Base-by-base conservation (phyloP, 1,140 invertebrate genomes). In the Aricia agestis region DNA sequence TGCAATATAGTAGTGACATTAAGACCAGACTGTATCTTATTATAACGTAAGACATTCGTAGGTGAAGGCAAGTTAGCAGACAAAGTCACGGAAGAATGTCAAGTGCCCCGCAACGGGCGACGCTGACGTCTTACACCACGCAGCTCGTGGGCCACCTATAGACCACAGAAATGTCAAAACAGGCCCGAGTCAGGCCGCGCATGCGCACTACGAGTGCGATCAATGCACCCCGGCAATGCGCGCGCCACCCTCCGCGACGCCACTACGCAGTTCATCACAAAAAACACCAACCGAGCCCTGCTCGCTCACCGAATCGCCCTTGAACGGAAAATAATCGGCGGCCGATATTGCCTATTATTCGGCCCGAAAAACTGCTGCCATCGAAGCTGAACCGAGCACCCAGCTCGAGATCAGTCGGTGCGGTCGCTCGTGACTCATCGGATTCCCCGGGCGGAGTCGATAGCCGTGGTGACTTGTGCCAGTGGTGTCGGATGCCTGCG, bases 201-300 rank as follows among this genome's bases (percentile, higher is more conserved):
- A 87, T 89, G 89, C 89, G 87, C 87, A 88, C 66, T 87, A 77
- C 76, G 74, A 68, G 73, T 72, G 63, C 87, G 87, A 91, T 91
- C 89, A 86, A 91, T 91, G 87, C 82, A 85, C 85, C 80, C 83
- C 78, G 71, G 65, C 72, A 72, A 76, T 89, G 89, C 87, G 89
- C 89, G 89, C 89, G 89, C 87, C 85, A 81, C 83, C 84, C 82
- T 74, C 79, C 71, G 72, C 79, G 75, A 73, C 77, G 69, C 70
- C 71, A 76, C 86, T 91, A 89, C 88, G 88, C 87, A 89, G 88
- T 91, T 85, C 80, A 76, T 75, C 77, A 84, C 82, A 76, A 86
- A 87, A 88, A 87, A 89, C 78, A 86, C 78, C 78, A 82, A 78
- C 79, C 75, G 84, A 82, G 79, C 76, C 76, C 72, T 74, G 73